A percentile compares a stretch with the other conserved stretches of the same genome.
These are phyloP conservation scores for Hippopotamyrus pictus DNA, from an alignment of 2,797 vertebrate genomes.

Conservation along the genomic window DNA sequence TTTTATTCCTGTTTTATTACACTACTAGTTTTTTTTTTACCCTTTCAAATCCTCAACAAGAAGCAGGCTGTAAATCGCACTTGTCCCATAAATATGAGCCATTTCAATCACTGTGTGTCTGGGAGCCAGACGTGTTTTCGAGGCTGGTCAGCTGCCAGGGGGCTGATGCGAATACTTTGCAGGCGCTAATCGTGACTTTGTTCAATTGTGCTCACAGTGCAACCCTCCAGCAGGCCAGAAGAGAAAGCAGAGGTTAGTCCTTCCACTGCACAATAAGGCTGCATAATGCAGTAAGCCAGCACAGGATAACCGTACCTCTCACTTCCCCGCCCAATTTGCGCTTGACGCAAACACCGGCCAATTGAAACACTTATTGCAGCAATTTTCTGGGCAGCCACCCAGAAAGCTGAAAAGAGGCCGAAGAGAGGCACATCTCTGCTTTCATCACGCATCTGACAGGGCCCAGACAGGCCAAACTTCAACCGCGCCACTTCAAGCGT, in stretches of 20 bases:
- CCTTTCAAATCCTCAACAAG: not conserved
- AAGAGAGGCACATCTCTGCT: constrained; percentile 61
- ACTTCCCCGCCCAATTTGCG: constrained; percentile 32
- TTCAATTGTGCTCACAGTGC: constrained; percentile 17
- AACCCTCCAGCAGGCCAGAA: not conserved
- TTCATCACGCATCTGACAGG: constrained; percentile 56
- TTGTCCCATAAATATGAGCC: not conserved
- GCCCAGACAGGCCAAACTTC: constrained; percentile 57
- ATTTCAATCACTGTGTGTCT: not conserved
- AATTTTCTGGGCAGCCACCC: constrained; percentile 60
- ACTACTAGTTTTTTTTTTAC: not conserved
- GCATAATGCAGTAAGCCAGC: constrained; percentile 29
- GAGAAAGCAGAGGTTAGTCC: not conserved
- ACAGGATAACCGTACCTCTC: constrained; percentile 21
- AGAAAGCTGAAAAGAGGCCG: constrained; percentile 49
- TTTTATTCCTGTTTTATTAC: not conserved
- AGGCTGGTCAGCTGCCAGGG: not conserved
- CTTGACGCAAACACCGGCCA: constrained; percentile 37
- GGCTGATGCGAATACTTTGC: not conserved
- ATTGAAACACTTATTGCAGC: constrained; percentile 46
- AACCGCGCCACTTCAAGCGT: constrained; percentile 44
- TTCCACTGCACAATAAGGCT: constrained; percentile 19
- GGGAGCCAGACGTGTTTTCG: not conserved
- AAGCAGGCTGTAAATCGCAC: not conserved
- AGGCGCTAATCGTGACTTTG: constrained; percentile 3